Base-by-base conservation (phyloP, 2,113 vertebrate genomes). In the Rhinopithecus roxellana region DNA sequence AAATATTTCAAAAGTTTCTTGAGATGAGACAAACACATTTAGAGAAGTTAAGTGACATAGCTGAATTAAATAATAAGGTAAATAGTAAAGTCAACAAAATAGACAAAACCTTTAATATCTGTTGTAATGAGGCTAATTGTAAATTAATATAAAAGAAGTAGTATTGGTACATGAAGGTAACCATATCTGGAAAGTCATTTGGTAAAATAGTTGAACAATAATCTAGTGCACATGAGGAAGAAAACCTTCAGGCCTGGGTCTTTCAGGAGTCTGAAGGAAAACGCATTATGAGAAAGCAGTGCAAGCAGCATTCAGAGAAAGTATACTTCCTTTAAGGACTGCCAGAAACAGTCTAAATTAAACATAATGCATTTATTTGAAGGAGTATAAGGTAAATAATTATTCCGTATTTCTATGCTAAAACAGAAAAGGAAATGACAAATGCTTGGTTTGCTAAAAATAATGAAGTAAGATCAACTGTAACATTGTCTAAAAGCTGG, bases 201-300 rank as follows among this genome's bases (percentile, higher is more conserved):
- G 35, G 14, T 16, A 79, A 45, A 72, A 59, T 27, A 61, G 18
- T n/a, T 74, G 35, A 79, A 85, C 13, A 67, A 48, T 59, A 72
- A 20, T 67, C 40, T 74, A n/a, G 8, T 16, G 43, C 8, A 70
- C 6, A 11, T 5, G 13, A 14, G 1, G 9, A 77, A 64, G 23
- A 25, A 27, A 14, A 11, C 8, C 3, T 55, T 78, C 10, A 30
- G 14, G 9, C 13, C 45, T 13, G 43, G 2, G 5, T 72, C 20
- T 40, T 77, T 30, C 25, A 70, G 20, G 5, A 14, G 17, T 38
- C n/a, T 61, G 1, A 48, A 14, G 2, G 3, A 77, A 40, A 50
- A 43, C 1, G 12, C 11, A 30, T 4, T 17, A 2, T 57, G 8
- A 6, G 7, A 43, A 2, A 80, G 1, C 18, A 1, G 23, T 0